A percentile compares a stretch with the other conserved stretches of the same genome.
Evolutionary conservation across 2,888 invertebrate species (phyloP).

Genomic region (Arctia plantaginis): DNA sequence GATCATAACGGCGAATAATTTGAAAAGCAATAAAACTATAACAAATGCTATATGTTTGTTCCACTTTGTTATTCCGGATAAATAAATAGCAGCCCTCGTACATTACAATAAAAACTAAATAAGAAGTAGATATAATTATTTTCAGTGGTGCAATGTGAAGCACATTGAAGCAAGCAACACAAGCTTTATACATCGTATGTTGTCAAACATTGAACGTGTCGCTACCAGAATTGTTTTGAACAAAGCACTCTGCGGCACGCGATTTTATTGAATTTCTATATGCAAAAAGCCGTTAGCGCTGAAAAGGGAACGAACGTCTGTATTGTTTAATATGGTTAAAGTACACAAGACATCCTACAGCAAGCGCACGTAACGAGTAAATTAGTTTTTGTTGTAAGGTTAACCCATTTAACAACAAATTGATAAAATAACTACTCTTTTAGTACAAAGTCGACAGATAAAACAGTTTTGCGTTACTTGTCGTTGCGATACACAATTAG

Average conservation of each 20-base stretch:
- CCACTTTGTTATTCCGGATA: too few relatives aligned
- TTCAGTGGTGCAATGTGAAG: constrained; percentile 17
- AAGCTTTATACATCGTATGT: constrained; percentile 32
- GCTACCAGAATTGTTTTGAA: constrained; percentile 39
- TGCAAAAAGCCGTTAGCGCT: constrained; percentile 37
- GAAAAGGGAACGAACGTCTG: constrained; percentile 30
- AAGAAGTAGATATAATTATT: constrained; percentile 2
- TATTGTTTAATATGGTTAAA: constrained; percentile 25
- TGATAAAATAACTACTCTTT: not conserved
- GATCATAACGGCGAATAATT: too few relatives aligned
- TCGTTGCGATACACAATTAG: not conserved
- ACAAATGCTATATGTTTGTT: too few relatives aligned
- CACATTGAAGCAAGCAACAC: too few relatives aligned
- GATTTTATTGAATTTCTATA: constrained; percentile 49
- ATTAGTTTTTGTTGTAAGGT: constrained; percentile 13
- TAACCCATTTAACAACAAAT: constrained; percentile 1
- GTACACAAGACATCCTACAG: constrained; percentile 17
- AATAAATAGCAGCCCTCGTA: too few relatives aligned
- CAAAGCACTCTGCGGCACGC: constrained; percentile 45
- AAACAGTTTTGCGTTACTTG: not conserved
- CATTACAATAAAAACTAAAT: not conserved
- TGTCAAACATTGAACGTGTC: constrained; percentile 29
- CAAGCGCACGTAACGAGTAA: constrained; percentile 14
- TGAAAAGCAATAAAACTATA: too few relatives aligned
- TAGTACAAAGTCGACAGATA: not conserved